These are phyloP conservation scores for Apodemia mormo DNA, from an alignment of 2,888 invertebrate species.

Conservation along the genomic window DNA sequence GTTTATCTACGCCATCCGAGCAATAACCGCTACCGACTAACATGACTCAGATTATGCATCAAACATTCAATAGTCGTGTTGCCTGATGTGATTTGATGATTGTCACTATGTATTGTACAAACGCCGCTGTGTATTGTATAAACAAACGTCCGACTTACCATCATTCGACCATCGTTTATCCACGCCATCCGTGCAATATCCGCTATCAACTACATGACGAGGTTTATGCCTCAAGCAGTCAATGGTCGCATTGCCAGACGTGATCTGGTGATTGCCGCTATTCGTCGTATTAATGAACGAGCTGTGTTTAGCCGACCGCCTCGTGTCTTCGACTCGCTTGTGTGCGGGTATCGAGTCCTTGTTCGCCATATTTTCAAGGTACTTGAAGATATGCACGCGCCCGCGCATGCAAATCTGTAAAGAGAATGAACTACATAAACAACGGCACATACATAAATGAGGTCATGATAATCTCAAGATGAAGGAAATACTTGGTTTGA, in stretches of 20 bases:
- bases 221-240: constrained; percentile 75
- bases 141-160: constrained; percentile 60
- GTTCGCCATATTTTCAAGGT: constrained; percentile 93
- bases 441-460: not conserved
- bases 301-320: constrained; percentile 69
- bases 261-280: constrained; percentile 59
- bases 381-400: constrained; percentile 96
- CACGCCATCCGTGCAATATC: constrained; percentile 92
- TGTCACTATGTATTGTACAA: constrained; percentile 34
- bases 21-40: too few relatives aligned
- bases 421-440: not conserved
- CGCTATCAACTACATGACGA: constrained; percentile 92
- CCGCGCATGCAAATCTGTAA: constrained; percentile 93
- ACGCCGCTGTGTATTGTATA: not conserved
- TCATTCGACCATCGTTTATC: constrained; percentile 94
- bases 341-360: constrained; percentile 80
- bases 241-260: constrained; percentile 72
- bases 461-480: not conserved
- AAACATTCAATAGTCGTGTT: too few relatives aligned
- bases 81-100: constrained; percentile 54
- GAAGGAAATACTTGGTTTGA: too few relatives aligned
- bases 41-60: too few relatives aligned
- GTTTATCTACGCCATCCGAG: too few relatives aligned
- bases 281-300: constrained; percentile 63
- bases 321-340: constrained; percentile 76